These are phyloP conservation scores for Athalia circularis DNA, from an alignment of 2,888 invertebrate genomes.

Conservation along the genomic window DNA sequence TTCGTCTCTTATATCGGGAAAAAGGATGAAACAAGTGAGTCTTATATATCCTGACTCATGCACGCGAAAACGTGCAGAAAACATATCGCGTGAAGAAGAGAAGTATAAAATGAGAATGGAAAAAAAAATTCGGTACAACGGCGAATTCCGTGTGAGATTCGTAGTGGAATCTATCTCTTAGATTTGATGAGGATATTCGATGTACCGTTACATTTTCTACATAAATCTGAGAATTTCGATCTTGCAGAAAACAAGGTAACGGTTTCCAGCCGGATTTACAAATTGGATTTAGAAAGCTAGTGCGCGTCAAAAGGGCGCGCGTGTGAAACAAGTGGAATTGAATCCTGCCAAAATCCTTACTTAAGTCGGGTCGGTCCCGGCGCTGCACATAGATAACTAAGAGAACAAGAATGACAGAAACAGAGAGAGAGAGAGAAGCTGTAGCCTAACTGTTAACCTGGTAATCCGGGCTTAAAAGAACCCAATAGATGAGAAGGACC, in stretches of 20 bases:
- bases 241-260: constrained; percentile 17
- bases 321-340: constrained; percentile 40
- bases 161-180: no score
- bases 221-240: constrained; percentile 5
- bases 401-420: no score
- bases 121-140: no score
- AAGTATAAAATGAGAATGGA: no score
- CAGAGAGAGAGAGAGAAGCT: constrained; percentile 8
- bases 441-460: constrained; percentile 36
- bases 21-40: no score
- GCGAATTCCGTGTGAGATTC: no score
- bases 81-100: no score
- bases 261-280: constrained; percentile 32
- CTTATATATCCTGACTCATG: no score
- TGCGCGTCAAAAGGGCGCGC: constrained; percentile 19
- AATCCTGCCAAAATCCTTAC: constrained; percentile 22
- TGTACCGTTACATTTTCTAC: constrained; percentile 27
- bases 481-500: constrained; percentile 32
- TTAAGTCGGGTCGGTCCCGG: constrained; percentile 30
- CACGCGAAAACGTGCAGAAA: no score
- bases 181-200: constrained; percentile 22
- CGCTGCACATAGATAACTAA: background rate
- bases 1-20: no score
- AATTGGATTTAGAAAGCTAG: constrained; percentile 42
- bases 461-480: constrained; percentile 40